phyloP scores from a whole-genome alignment of 2,888 invertebrate species.

The Caenorhabditis sp. region DNA sequence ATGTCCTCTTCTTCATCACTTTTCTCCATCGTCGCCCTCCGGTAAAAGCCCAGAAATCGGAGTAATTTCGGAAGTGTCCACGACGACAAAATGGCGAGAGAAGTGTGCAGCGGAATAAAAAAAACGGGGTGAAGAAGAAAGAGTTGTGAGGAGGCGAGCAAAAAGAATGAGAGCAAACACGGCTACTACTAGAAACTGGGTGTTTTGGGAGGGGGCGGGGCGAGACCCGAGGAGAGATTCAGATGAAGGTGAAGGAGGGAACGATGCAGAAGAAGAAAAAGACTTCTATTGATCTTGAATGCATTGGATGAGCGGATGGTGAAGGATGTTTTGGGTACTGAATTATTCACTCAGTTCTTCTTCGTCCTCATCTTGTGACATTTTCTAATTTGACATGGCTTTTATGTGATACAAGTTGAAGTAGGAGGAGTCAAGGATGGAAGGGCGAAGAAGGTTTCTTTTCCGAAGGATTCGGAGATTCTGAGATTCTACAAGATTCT shows the following conservation, averaged over 20 bases:
- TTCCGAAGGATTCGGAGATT: too few species aligned
- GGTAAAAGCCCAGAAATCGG: conserved; percentile 46
- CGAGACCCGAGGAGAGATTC: conserved; percentile 17
- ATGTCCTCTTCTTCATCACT: conserved; percentile 6
- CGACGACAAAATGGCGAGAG: conserved; percentile 41
- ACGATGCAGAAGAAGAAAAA: conserved; percentile 6
- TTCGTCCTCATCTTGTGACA: conserved; percentile 25
- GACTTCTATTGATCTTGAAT: conserved; percentile 18
- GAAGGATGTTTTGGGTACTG: conserved; percentile 8
- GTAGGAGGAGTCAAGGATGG: background rate
- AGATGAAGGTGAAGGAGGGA: conserved; percentile 26
- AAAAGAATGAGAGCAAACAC: conserved; percentile 32
- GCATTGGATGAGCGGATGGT: background rate
- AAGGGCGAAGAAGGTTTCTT: background rate
- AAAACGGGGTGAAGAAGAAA: conserved; percentile 1
- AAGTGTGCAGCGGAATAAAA: background rate
- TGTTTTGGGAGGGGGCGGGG: background rate
- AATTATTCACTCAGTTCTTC: conserved; percentile 45
- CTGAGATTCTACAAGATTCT: too few species aligned
- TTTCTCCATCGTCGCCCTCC: background rate
- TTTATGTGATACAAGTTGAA: conserved; percentile 1
- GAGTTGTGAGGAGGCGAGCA: conserved; percentile 2
- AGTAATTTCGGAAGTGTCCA: conserved; percentile 52
- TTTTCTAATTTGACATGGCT: conserved; percentile 49
- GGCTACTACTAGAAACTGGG: background rate